phyloP scores from a whole-genome alignment of 2,113 vertebrate species.

The Strix aluco region DNA sequence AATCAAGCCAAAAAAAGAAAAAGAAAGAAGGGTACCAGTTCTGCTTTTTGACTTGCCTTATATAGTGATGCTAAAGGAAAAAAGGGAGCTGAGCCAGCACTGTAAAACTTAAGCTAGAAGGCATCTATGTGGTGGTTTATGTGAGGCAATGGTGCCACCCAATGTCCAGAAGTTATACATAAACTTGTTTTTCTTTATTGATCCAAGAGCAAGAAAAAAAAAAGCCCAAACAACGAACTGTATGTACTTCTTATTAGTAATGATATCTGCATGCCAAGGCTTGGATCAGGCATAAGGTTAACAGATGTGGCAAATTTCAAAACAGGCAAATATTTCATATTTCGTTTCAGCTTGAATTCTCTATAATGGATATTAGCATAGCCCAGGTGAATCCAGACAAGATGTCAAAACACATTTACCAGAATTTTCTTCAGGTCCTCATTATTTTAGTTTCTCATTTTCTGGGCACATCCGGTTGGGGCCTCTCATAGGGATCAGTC shows the following conservation, averaged over 20 bases:
- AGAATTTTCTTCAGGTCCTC: neutral
- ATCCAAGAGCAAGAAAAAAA: neutral
- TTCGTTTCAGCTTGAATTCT: neutral
- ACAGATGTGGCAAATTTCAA: neutral
- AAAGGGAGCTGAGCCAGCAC: neutral
- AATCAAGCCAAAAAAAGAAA: neutral
- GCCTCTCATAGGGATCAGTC: neutral
- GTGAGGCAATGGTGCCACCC: slow-evolving; percentile 45
- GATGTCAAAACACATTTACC: neutral
- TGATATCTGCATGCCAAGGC: neutral
- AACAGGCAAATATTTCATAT: neutral
- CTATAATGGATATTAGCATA: neutral
- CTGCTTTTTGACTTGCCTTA: neutral
- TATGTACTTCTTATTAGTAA: neutral
- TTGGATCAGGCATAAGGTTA: neutral
- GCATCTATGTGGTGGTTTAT: neutral
- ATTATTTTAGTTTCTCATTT: neutral
- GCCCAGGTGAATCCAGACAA: neutral
- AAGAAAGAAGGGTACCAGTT: neutral
- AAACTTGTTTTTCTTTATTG: neutral
- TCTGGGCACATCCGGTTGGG: neutral
- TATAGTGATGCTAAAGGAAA: neutral
- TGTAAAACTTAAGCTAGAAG: neutral
- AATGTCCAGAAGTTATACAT: slow-evolving; percentile 11
- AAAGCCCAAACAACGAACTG: neutral